Conservation (phyloP, 2,113 vertebrate species). For the Rhabdornis inornatus region DNA sequence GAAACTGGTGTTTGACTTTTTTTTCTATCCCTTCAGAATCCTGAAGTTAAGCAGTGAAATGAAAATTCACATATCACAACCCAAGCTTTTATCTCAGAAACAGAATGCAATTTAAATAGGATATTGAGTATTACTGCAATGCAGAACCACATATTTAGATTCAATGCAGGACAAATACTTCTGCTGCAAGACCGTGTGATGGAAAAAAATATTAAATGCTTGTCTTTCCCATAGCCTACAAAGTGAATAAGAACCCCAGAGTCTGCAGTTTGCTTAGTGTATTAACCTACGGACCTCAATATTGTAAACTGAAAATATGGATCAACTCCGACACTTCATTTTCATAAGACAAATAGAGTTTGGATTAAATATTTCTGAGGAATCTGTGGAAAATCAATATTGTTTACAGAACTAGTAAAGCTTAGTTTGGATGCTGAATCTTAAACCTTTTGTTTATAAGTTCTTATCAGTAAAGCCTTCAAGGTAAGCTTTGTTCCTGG, state of each 20-base stretch:
- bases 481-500: constrained; percentile 9
- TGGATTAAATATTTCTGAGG: constrained; percentile 60
- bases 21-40: not conserved
- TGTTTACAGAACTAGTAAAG: constrained; percentile 46
- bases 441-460: constrained; percentile 39
- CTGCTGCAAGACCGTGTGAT: not conserved
- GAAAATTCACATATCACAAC: not conserved
- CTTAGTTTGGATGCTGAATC: constrained; percentile 30
- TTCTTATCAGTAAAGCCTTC: constrained; percentile 49
- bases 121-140: constrained; percentile 5
- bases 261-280: constrained; percentile 31
- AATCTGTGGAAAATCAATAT: constrained; percentile 61
- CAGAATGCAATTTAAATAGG: not conserved
- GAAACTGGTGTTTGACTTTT: not conserved
- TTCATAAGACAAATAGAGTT: constrained; percentile 52
- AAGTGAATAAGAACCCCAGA: not conserved
- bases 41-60: not conserved
- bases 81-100: not conserved
- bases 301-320: constrained; percentile 44
- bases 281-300: constrained; percentile 34
- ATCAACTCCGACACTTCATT: constrained; percentile 33
- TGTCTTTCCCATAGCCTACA: not conserved
- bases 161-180: not conserved
- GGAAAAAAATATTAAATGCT: not conserved
- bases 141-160: constrained; percentile 12